phyloP scores from a whole-genome alignment of 2,797 vertebrate genomes.

The Pyrrhura leucotis region DNA sequence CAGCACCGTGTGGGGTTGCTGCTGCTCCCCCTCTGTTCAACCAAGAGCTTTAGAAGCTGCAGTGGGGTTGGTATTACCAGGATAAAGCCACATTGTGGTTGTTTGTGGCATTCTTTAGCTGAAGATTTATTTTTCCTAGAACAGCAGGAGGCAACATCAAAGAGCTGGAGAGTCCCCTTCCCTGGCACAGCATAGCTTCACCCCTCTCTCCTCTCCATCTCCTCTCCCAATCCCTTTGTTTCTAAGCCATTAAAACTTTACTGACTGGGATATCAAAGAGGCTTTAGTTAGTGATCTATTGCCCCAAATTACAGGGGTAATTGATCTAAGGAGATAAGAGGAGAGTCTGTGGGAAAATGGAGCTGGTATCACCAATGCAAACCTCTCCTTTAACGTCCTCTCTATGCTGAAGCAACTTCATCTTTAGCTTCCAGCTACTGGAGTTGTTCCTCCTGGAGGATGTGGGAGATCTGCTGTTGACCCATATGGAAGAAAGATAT shows the following conservation, averaged over 20 bases:
- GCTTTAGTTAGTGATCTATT: background rate
- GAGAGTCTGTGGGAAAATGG: background rate
- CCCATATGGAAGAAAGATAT: background rate
- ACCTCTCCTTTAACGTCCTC: background rate
- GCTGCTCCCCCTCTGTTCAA: background rate
- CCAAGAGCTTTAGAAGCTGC: conserved; percentile 24
- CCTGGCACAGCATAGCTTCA: background rate
- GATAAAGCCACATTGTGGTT: conserved; percentile 46
- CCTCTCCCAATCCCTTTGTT: background rate
- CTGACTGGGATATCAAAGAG: background rate
- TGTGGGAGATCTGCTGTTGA: background rate
- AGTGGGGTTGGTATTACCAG: background rate
- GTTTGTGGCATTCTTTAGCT: conserved; percentile 53
- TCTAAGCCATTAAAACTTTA: background rate
- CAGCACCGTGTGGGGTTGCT: background rate
- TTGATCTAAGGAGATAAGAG: background rate
- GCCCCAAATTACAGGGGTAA: background rate
- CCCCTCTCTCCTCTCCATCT: background rate
- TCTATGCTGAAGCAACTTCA: background rate
- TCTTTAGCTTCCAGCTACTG: background rate
- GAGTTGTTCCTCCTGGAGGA: background rate
- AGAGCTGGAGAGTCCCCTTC: conserved; percentile 9
- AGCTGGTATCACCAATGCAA: background rate
- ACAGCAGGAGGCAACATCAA: conserved; percentile 19
- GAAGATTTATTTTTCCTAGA: conserved; percentile 56